Conservation (phyloP, 1,140 invertebrate species). For the Teleopsis dalmanni region DNA sequence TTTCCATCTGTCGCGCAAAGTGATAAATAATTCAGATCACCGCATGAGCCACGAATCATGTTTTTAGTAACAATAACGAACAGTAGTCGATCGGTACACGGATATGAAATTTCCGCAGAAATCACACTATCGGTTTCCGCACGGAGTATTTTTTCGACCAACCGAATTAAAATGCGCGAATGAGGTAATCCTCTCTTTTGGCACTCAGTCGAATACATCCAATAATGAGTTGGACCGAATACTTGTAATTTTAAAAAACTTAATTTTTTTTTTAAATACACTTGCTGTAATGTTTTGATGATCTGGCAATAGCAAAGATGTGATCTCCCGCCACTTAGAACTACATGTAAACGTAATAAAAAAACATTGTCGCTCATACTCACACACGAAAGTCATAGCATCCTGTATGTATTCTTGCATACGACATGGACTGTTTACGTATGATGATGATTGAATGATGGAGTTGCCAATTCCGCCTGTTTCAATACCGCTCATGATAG, state of each 20-base stretch:
- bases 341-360: too few relatives aligned
- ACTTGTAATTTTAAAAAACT: slow-evolving; percentile 45
- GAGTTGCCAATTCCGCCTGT: not conserved
- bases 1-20: too few relatives aligned
- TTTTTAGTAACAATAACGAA: not conserved
- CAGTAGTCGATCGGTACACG: not conserved
- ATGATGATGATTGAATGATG: slow-evolving; percentile 4
- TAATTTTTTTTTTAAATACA: slow-evolving; percentile 48
- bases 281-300: slow-evolving; percentile 36
- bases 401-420: slow-evolving; percentile 46
- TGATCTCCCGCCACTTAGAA: slow-evolving; percentile 46
- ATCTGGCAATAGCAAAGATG: slow-evolving; percentile 28
- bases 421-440: slow-evolving; percentile 27
- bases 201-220: not conserved
- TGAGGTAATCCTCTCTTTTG: not conserved
- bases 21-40: too few relatives aligned
- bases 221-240: too few relatives aligned
- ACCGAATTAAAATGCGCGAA: not conserved
- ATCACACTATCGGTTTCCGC: not conserved
- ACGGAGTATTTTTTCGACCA: not conserved
- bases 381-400: slow-evolving; percentile 41
- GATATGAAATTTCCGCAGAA: not conserved
- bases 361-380: slow-evolving; percentile 42
- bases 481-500: slow-evolving; percentile 1
- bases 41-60: not conserved